Evolutionary conservation across 1,140 invertebrate genomes (phyloP).

Genomic region (Arctopsyche grandis): DNA sequence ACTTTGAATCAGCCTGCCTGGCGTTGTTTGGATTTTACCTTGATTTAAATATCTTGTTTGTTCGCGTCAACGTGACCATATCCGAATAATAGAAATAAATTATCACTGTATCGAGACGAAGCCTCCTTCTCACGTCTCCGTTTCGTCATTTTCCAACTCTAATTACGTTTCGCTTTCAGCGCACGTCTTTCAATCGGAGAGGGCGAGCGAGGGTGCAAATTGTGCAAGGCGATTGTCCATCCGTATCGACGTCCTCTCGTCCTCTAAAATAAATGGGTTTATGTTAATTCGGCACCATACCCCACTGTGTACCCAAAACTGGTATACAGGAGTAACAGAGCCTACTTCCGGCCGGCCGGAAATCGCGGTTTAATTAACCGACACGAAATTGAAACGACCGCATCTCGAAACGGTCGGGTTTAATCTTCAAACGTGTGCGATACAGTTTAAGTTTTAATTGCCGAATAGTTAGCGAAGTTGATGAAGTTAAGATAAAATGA

Average conservation of each 20-base stretch:
- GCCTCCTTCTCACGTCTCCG: too few relatives aligned
- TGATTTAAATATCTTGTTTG: too few relatives aligned
- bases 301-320: neutral
- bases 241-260: slow-evolving; percentile 4
- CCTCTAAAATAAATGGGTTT: slow-evolving; percentile 48
- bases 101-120: too few relatives aligned
- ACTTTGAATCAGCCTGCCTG: too few relatives aligned
- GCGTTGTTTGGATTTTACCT: too few relatives aligned
- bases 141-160: neutral
- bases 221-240: neutral
- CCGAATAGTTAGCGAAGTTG: too few relatives aligned
- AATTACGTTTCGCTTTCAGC: neutral
- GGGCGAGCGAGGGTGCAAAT: neutral
- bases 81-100: too few relatives aligned
- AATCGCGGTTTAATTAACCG: slow-evolving; percentile 47
- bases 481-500: too few relatives aligned
- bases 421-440: too few relatives aligned
- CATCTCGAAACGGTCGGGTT: neutral
- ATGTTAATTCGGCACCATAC: slow-evolving; percentile 49
- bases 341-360: slow-evolving; percentile 10
- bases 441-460: too few relatives aligned
- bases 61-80: too few relatives aligned
- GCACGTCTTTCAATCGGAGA: neutral
- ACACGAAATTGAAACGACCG: slow-evolving; percentile 20
- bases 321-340: neutral